Percentiles rank a stretch among this genome's conserved stretches.
Evolutionary conservation across 2,113 vertebrate genomes (phyloP).

Genomic region (Hiodon alosoides): DNA sequence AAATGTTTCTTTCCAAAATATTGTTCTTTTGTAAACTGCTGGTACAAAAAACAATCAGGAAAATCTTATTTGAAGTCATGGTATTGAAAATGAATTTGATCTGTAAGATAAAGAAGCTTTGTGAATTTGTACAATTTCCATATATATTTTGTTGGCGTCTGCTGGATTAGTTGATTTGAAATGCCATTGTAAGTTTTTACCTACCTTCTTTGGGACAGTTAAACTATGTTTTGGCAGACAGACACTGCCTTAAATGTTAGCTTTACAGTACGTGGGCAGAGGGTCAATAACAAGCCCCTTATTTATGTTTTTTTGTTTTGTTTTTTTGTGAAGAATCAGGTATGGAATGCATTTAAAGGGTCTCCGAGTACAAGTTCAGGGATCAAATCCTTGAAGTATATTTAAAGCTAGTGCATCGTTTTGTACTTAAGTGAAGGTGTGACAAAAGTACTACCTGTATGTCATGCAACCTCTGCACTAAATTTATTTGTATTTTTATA

Average conservation of each 20-base stretch:
- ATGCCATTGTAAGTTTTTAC: slow-evolving; percentile 70
- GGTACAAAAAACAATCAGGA: slow-evolving; percentile 51
- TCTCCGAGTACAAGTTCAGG: slow-evolving; percentile 24
- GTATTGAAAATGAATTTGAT: slow-evolving; percentile 74
- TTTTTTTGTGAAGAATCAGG: slow-evolving; percentile 44
- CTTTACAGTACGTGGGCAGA: slow-evolving; percentile 63
- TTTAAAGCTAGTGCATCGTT: slow-evolving; percentile 24
- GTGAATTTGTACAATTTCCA: slow-evolving; percentile 84
- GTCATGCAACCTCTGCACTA: slow-evolving; percentile 62
- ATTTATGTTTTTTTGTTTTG: slow-evolving; percentile 65
- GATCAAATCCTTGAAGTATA: slow-evolving; percentile 24
- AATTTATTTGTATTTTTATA: slow-evolving; percentile 37
- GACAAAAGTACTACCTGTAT: slow-evolving; percentile 58
- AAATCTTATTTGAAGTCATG: slow-evolving; percentile 55
- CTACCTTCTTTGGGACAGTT: slow-evolving; percentile 72
- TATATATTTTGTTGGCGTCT: slow-evolving; percentile 49
- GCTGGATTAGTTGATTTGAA: slow-evolving; percentile 47
- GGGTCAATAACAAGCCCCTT: slow-evolving; percentile 54
- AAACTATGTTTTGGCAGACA: slow-evolving; percentile 83
- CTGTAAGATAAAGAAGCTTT: slow-evolving; percentile 78
- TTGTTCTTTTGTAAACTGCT: slow-evolving; percentile 72
- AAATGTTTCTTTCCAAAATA: slow-evolving; percentile 70
- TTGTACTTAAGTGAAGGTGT: slow-evolving; percentile 28
- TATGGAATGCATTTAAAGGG: slow-evolving; percentile 38
- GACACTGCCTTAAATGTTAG: slow-evolving; percentile 82